phyloP scores from a whole-genome alignment of 2,888 invertebrate species.

The Gastracanthus pulcherrimus region DNA sequence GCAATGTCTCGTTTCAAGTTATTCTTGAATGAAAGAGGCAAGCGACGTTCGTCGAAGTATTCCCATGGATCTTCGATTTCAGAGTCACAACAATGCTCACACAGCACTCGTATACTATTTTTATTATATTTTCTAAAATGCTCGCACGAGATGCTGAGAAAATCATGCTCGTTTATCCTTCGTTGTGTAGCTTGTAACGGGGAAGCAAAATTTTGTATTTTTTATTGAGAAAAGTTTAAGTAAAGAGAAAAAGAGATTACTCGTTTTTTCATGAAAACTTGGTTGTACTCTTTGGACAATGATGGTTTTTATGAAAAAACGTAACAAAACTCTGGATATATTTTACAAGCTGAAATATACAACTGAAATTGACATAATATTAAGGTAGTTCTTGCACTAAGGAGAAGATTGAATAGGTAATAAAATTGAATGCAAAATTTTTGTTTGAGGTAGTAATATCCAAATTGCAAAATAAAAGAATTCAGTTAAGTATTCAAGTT shows the following conservation, averaged over 20 bases:
- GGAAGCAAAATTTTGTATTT: slow-evolving; percentile 26
- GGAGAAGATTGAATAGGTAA: not conserved
- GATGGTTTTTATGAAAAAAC: slow-evolving; percentile 35
- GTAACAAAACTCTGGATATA: slow-evolving; percentile 16
- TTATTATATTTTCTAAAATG: slow-evolving; percentile 50
- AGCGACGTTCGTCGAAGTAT: slow-evolving; percentile 53
- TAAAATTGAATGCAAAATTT: not conserved
- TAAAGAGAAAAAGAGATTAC: slow-evolving; percentile 4
- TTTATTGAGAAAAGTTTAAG: not conserved
- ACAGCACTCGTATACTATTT: slow-evolving; percentile 51
- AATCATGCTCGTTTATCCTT: slow-evolving; percentile 42
- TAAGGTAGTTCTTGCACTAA: slow-evolving; percentile 43
- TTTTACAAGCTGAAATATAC: slow-evolving; percentile 7
- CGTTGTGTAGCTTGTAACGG: slow-evolving; percentile 40
- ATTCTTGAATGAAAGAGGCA: slow-evolving; percentile 47
- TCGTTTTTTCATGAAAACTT: slow-evolving; percentile 33
- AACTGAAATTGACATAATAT: not conserved
- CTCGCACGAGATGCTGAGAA: slow-evolving; percentile 45
- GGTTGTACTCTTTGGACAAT: not conserved
- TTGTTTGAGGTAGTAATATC: no score
- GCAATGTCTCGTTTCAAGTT: slow-evolving; percentile 49
- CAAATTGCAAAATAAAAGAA: not conserved
- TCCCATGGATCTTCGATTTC: slow-evolving; percentile 52
- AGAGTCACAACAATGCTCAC: slow-evolving; percentile 26
- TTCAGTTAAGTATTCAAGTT: not conserved